These are phyloP conservation scores for Rhombomys opimus DNA, from an alignment of 2,113 vertebrate genomes.

Conservation along the genomic window DNA sequence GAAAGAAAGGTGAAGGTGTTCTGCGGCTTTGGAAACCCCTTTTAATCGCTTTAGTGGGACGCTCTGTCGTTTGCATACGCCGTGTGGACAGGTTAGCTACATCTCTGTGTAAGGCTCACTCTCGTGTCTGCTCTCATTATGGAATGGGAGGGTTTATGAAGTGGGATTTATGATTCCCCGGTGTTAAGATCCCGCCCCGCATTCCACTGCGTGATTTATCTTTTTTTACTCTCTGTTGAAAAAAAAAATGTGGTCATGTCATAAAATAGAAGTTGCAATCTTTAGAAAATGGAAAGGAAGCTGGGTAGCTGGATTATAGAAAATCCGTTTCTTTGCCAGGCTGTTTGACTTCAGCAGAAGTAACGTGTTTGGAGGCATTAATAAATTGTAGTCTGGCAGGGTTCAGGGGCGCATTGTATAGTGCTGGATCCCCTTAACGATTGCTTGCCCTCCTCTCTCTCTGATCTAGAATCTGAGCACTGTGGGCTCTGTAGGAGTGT, in stretches of 20 bases:
- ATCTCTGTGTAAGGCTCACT: not conserved
- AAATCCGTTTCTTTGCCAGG: slow-evolving; percentile 44
- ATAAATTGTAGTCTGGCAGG: slow-evolving; percentile 55
- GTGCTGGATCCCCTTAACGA: slow-evolving; percentile 47
- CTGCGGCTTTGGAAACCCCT: slow-evolving; percentile 43
- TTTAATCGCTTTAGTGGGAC: not conserved
- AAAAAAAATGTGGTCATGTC: slow-evolving; percentile 60
- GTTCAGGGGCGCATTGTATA: slow-evolving; percentile 5
- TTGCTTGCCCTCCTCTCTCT: slow-evolving; percentile 4
- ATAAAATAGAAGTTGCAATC: slow-evolving; percentile 69
- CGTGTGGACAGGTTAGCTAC: not conserved
- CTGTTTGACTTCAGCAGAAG: slow-evolving; percentile 60
- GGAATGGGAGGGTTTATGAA: not conserved
- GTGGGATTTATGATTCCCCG: slow-evolving; percentile 43
- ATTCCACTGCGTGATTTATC: slow-evolving; percentile 43
- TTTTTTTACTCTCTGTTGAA: slow-evolving; percentile 40
- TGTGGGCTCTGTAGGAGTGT: not conserved
- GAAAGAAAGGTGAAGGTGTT: slow-evolving; percentile 10
- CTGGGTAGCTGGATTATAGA: slow-evolving; percentile 59
- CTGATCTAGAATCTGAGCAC: not conserved
- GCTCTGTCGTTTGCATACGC: not conserved
- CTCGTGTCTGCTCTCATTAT: not conserved
- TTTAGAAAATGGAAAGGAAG: slow-evolving; percentile 66
- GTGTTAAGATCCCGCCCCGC: not conserved
- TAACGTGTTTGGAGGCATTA: slow-evolving; percentile 59